Evolutionary conservation across 2,888 invertebrate species (phyloP), one percentile per base, ranked within the genome.

Genomic region (Priocnemis perturbator): DNA sequence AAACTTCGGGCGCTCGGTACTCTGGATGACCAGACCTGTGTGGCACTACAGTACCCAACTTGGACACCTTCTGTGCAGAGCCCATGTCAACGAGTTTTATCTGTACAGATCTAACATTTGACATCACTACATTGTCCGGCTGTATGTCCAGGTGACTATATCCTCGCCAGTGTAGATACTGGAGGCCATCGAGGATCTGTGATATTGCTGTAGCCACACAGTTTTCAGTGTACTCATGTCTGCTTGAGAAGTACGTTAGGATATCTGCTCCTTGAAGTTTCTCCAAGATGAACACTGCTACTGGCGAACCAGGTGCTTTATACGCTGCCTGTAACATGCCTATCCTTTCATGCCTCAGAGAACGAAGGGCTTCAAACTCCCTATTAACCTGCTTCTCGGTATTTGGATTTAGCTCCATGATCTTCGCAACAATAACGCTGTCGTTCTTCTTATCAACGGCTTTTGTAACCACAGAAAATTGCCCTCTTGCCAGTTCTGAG

Each of bases 81-180:
- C 98, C 98, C 86, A 98, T 95, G 90, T 99, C 98, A 5, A 97
- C 94, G 56, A 99, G 90, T 89, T 98, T 98, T 1, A 98, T 93
- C 88, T 96, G 95, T 9, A 95, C 93, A 0, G 95, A 94, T 77
- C 97, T 91, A 17, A 96, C 94, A 0, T 95, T 94, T 0, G 95
- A 93, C 95, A 98, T 96, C 2, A 98, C 96, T 23, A 99, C 93
- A 89, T 99, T 99, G 86, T 98, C 97, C 0, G 98, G 98, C 89
- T 98, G 97, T 59, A 98, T 91, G 88, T 98, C 95, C 72, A 98
- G 90, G 88, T 97, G 97, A 80, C 95, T 95, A 78, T 94, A 93
- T 2, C 97, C 97, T 82, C 96, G 92, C 95, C 98, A 98, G 89
- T 99, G 98, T 50, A 99, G 90, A 89, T 98, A 99, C 89, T 98